Conservation (phyloP, 2,888 invertebrate genomes). For the Andrena fulva region DNA sequence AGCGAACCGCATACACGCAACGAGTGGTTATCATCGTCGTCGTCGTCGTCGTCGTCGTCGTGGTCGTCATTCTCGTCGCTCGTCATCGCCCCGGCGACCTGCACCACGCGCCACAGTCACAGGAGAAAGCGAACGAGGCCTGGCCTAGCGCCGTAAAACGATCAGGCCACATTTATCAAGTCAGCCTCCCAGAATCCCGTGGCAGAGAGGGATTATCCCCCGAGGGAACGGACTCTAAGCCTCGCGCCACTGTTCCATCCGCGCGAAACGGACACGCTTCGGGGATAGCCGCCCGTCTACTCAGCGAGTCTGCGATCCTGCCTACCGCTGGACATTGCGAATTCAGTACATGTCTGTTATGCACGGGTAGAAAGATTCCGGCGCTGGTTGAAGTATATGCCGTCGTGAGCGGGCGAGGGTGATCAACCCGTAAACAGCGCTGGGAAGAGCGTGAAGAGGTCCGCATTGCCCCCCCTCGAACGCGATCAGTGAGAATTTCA, state of each 20-base stretch:
- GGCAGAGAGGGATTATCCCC: conserved; percentile 21
- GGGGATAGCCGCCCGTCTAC: no score
- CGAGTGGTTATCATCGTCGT: conserved; percentile 55
- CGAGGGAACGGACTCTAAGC: neutral
- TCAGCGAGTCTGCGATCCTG: neutral
- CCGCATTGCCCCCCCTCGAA: neutral
- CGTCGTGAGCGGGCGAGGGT: neutral
- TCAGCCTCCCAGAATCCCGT: neutral
- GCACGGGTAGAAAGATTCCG: neutral
- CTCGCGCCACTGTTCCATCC: neutral
- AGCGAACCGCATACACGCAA: conserved; percentile 64
- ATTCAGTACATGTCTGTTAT: neutral
- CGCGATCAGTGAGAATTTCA: conserved; percentile 10
- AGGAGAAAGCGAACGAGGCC: conserved; percentile 41
- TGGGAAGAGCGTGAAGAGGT: neutral
- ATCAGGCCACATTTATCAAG: neutral
- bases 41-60: conserved; percentile 20
- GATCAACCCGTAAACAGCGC: neutral
- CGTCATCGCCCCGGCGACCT: conserved; percentile 4
- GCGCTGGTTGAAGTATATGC: neutral
- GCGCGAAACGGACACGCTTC: neutral
- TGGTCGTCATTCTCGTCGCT: neutral
- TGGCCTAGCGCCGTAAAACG: conserved; percentile 13
- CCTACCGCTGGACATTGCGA: neutral
- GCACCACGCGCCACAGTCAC: conserved; percentile 27